Base-by-base conservation (phyloP, 1,140 invertebrate species). In the Atopsyche davidsoni region DNA sequence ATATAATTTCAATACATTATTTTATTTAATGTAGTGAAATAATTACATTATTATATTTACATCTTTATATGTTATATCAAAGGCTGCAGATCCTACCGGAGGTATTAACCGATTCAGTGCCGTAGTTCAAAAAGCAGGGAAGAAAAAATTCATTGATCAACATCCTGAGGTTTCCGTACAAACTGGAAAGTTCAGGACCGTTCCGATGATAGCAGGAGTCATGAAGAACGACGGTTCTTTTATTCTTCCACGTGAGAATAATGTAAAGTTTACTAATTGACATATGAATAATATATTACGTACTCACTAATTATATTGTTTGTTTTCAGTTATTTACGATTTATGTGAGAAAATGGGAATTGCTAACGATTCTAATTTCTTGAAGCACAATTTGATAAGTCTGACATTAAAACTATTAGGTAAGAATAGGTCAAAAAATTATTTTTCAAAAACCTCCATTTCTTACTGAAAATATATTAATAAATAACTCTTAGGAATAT, bases 201-300 rank as follows among this genome's bases (percentile, higher is more conserved):
- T 53, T 13, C 51, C 51, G 13, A 51, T 53, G 44, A 50, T 58
- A 32, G 43, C 43, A 21, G 55, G 55, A 19, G 38, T 53, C 11
- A 47, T 47, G 16, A 58, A 51, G 39, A 24, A 58, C 24, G 55
- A 58, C 35, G 55, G 55, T 28, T 58, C 55, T 22, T 58, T 53
- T 28, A 13, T 50, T 16, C 13, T 38, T 4, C 19, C 46, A 25
- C 10, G 46, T 48, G 13, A 48, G 23, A 36, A 23, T n/a, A 28
- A 28, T 7, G 6, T 7, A 28, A 28, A 28, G 6, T 7, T 28
- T 28, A 28, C 24, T 35, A 34, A 24, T 49, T 17, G n/a, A n/a
- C n/a, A 11, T 36, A 11, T 36, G 35, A 36, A 16, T 11, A 9
- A 36, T 16, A 16, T 7, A 9, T 14, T 36, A 4, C 9, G 7